Evolutionary conservation across 2,888 invertebrate genomes (phyloP).

Genomic region (Stenodema calcarata): DNA sequence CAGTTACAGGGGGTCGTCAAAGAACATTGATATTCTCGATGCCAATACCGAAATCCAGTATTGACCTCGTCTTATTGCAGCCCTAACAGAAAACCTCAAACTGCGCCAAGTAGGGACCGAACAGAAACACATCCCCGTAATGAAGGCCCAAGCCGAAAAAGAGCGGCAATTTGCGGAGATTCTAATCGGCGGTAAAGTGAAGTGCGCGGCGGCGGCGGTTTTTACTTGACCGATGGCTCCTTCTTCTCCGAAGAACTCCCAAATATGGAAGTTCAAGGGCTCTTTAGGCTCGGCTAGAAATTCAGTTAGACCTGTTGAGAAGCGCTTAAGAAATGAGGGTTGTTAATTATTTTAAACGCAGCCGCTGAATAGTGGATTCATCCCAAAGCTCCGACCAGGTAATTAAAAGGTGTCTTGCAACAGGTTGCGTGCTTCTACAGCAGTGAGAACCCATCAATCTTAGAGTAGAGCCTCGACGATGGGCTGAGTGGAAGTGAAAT

Average conservation of each 20-base stretch:
- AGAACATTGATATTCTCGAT: too few species aligned
- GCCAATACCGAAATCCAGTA: too few species aligned
- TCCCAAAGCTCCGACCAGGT: not conserved
- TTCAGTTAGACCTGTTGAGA: not conserved
- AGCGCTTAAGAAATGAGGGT: not conserved
- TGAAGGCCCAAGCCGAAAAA: not conserved
- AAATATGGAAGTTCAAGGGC: not conserved
- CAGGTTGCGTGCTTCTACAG: constrained; percentile 1
- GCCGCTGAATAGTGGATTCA: not conserved
- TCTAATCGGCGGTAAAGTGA: not conserved
- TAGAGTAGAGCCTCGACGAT: not conserved
- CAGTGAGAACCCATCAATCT: not conserved
- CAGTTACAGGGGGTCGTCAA: too few species aligned
- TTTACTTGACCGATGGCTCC: not conserved
- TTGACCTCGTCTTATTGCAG: too few species aligned
- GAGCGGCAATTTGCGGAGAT: not conserved
- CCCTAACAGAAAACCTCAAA: too few species aligned
- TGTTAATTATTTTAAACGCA: not conserved
- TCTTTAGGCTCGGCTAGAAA: not conserved
- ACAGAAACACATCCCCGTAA: not conserved
- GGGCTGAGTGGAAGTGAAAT: not conserved
- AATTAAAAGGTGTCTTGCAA: constrained; percentile 20
- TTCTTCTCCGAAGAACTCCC: not conserved
- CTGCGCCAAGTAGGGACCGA: not conserved
- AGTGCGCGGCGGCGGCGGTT: not conserved